These are phyloP conservation scores for Drosophila santomea DNA, from an alignment of 1,140 invertebrate species.

Conservation along the genomic window DNA sequence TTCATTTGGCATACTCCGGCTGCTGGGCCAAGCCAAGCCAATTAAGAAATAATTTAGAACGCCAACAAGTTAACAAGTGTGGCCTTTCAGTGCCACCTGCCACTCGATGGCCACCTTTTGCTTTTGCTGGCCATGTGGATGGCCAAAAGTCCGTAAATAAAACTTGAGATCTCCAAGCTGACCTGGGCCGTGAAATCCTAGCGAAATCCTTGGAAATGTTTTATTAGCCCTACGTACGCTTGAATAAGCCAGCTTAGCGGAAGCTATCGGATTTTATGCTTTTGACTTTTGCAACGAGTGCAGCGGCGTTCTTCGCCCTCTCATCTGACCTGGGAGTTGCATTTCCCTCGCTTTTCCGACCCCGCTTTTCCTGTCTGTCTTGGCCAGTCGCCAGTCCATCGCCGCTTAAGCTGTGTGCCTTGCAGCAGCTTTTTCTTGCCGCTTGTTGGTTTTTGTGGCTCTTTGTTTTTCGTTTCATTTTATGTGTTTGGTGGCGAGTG, in stretches of 20 bases:
- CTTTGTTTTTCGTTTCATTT: slow-evolving; percentile 40
- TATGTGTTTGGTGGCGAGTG: slow-evolving; percentile 24
- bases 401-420: slow-evolving; percentile 69
- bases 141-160: slow-evolving; percentile 52
- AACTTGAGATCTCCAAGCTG: slow-evolving; percentile 49
- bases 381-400: slow-evolving; percentile 54
- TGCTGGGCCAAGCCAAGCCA: slow-evolving; percentile 33
- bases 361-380: slow-evolving; percentile 33
- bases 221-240: slow-evolving; percentile 81
- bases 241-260: slow-evolving; percentile 83
- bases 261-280: slow-evolving; percentile 84
- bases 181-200: slow-evolving; percentile 63
- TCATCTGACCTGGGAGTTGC: slow-evolving; percentile 44
- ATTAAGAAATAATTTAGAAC: slow-evolving; percentile 75
- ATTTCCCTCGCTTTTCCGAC: slow-evolving; percentile 26
- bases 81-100: slow-evolving; percentile 48
- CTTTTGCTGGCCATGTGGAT: slow-evolving; percentile 31
- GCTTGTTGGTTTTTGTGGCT: slow-evolving; percentile 23
- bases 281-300: slow-evolving; percentile 74
- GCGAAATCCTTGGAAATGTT: slow-evolving; percentile 82
- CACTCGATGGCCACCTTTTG: slow-evolving; percentile 8
- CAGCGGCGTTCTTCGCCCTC: slow-evolving; percentile 31
- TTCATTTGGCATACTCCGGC: slow-evolving; percentile 34
- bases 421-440: slow-evolving; percentile 56
- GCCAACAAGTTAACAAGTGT: slow-evolving; percentile 64